Evolutionary conservation across 2,797 vertebrate genomes (phyloP), one percentile per base, ranked within the genome.

Genomic region (Spea hammondii): DNA sequence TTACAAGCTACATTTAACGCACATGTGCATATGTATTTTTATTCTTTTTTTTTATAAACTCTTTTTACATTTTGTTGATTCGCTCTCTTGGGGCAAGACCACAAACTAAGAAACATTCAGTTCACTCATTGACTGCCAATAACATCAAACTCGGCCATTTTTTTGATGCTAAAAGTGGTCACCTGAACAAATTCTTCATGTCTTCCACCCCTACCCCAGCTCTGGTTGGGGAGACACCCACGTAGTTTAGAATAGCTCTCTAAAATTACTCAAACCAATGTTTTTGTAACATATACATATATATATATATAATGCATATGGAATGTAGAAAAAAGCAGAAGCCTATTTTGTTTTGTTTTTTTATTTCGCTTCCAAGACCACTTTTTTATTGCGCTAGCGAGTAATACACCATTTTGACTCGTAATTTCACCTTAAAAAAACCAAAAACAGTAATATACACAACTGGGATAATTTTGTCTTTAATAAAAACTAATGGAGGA

Each of bases 331-430:
- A 62, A 70, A 14, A 46, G 45, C 57, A 75, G 66, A 51, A 74
- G 72, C 66, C 55, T 9, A 57, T 74, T 74, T 71, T 4, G 44
- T 72, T 79, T 79, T 72, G 70, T 77, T 44, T 65, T 51, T 57
- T 71, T 46, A 70, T 70, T 64, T 53, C 70, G n/a, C 47, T 62
- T 46, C 45, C 59, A 65, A 49, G 32, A 54, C 44, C 48, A 14
- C 49, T 54, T 12, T 77, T 64, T 70, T 57, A 65, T 17, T 46
- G 13, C 51, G 59, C 65, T 57, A 55, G 10, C 71, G 76, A 71
- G 71, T 51, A 46, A 53, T 71, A 6, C 65, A 71, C 84, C 89
- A 32, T 87, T 88, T 90, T 90, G 91, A 65, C 81, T 82, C 6
- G 32, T 3, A 32, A 32, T 32, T 32, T 32, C 32, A 32, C 32